Evolutionary conservation across 1,140 invertebrate species (phyloP), one percentile per base, ranked within the genome.

Genomic region (Aphis craccivora): DNA sequence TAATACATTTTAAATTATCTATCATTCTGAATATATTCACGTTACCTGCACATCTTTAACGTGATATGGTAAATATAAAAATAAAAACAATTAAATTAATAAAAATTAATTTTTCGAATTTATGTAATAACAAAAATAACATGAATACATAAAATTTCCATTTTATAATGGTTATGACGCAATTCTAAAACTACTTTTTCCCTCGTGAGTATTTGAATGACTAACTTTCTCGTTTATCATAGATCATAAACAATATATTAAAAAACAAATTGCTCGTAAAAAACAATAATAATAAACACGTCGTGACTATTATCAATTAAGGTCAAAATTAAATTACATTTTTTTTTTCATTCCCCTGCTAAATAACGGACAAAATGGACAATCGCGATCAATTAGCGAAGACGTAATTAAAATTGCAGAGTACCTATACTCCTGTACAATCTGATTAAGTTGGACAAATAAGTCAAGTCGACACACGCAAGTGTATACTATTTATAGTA

Each of bases 291-390:
- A 51, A 88, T 51, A 48, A 51, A 51, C 18, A 45, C 86, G n/a
- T 91, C 90, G 90, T 91, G 90, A 91, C 90, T n/a, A 23, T 45
- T n/a, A 67, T 30, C 60, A 91, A 51, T 91, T 81, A 91, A 18
- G 48, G n/a, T 30, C 6, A 22, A 81, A 91, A 91, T 81, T 45
- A 91, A 91, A 91, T 91, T 90, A 67, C 1, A 48, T 43, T 90
- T 67, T 37, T 14, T 81, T 81, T 90, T 40, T 37, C 8, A 30
- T 60, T n/a, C 60, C 11, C 11, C 60, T 8, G 43, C 18, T 81
- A 91, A 91, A 91, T 91, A 67, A 91, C 60, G 30, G 37, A 76
- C 40, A 35, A 91, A 67, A 91, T 43, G 30, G 37, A 76, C 40
- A 35, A 91, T 30, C 55, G 37, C 55, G 22, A 90, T 55, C 89